Conservation (phyloP, 2,797 vertebrate species). For the Anabacerthia variegaticeps region DNA sequence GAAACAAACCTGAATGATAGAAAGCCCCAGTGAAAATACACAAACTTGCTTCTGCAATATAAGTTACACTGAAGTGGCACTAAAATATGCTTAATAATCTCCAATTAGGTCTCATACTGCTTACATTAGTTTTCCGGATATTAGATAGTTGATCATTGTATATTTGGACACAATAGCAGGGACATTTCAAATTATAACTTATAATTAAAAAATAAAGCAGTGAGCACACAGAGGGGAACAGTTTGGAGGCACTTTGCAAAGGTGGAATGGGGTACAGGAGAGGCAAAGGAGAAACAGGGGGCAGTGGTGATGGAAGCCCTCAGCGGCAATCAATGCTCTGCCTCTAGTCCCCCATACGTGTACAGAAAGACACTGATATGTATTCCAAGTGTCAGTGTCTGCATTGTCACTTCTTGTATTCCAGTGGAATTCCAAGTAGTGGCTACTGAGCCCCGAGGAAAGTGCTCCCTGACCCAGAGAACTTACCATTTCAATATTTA, state of each 20-base stretch:
- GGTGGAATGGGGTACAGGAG: background rate
- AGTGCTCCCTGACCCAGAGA: background rate
- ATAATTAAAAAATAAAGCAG: background rate
- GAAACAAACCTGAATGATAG: background rate
- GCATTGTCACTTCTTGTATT: background rate
- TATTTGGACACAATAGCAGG: background rate
- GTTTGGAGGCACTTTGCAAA: background rate
- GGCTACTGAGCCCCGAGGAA: background rate
- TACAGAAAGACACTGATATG: rapidly evolving
- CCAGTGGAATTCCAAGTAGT: background rate
- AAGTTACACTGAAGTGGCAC: background rate
- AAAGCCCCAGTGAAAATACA: background rate
- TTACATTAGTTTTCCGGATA: background rate
- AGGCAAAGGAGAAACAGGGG: background rate
- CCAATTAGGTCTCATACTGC: background rate
- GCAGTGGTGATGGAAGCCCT: background rate
- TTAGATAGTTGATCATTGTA: background rate
- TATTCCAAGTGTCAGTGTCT: background rate
- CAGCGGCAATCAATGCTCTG: background rate
- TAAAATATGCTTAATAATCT: background rate
- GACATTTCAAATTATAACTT: background rate
- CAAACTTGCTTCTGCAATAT: background rate
- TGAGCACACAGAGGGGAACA: background rate
- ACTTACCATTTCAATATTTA: background rate
- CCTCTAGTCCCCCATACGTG: background rate